A percentile compares a stretch with the other conserved stretches of the same genome.
Conservation (phyloP, 2,797 vertebrate genomes). For the Sebastes wilsoni region DNA sequence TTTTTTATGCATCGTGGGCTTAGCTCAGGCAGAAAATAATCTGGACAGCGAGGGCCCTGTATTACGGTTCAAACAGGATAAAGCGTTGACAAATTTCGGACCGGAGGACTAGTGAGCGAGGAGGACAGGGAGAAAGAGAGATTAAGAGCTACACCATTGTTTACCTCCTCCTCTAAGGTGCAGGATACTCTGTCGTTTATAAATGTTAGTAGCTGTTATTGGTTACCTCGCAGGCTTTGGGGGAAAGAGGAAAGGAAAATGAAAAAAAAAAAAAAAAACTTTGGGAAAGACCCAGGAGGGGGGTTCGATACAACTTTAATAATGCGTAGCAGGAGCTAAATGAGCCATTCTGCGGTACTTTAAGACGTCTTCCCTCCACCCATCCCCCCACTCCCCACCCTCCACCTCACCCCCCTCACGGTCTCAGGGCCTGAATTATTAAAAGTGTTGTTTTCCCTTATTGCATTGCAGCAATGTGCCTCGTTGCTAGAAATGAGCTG, state of each 20-base stretch:
- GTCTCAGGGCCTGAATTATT: slow-evolving; percentile 82
- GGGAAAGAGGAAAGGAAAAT: slow-evolving; percentile 57
- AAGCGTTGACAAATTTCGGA: slow-evolving; percentile 64
- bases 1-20: slow-evolving; percentile 70
- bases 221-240: slow-evolving; percentile 74
- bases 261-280: slow-evolving; percentile 58
- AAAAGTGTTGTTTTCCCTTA: slow-evolving; percentile 85
- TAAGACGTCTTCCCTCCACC: slow-evolving; percentile 59
- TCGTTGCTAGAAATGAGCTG: slow-evolving; percentile 73
- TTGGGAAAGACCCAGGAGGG: slow-evolving; percentile 71
- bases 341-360: slow-evolving; percentile 81
- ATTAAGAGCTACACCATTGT: slow-evolving; percentile 77
- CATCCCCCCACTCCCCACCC: neutral
- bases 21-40: slow-evolving; percentile 69
- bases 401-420: slow-evolving; percentile 35
- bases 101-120: slow-evolving; percentile 60
- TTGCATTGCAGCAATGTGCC: slow-evolving; percentile 81
- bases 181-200: slow-evolving; percentile 77
- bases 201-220: slow-evolving; percentile 78
- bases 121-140: slow-evolving; percentile 66
- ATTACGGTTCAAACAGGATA: slow-evolving; percentile 65
- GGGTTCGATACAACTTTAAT: slow-evolving; percentile 82
- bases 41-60: slow-evolving; percentile 57
- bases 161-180: slow-evolving; percentile 75
- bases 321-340: slow-evolving; percentile 82